These are phyloP conservation scores for Oncorhynchus kisutch DNA, from an alignment of 2,113 vertebrate genomes.

Conservation along the genomic window DNA sequence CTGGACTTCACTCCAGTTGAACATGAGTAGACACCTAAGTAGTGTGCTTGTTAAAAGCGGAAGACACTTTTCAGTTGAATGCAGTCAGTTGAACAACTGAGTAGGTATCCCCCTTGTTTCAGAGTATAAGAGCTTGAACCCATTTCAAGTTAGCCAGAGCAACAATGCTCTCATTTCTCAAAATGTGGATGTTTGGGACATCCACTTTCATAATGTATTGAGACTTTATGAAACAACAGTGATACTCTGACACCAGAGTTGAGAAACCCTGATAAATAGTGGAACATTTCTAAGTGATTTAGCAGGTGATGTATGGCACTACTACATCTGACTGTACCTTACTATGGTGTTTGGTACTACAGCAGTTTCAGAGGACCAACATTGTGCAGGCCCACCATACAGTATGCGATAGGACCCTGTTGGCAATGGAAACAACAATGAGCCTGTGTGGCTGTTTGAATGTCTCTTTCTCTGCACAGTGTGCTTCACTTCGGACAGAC, in stretches of 20 bases:
- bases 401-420: neutral
- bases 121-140: no score
- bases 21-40: no score
- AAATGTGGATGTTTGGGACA: no score
- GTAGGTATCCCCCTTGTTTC: no score
- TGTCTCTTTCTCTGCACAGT: constrained; percentile 69
- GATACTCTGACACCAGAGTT: no score
- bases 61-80: no score
- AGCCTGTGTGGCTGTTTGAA: constrained; percentile 72
- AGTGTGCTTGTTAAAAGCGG: no score
- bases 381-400: neutral
- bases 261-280: neutral
- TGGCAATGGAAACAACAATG: constrained; percentile 66
- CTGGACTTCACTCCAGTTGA: no score
- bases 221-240: no score
- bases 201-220: no score
- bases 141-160: neutral
- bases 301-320: neutral
- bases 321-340: neutral
- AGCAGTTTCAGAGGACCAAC: neutral
- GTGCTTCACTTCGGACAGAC: constrained; percentile 77
- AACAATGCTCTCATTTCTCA: neutral
- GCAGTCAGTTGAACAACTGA: no score
- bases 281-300: neutral
- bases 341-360: neutral